Evolutionary conservation across 2,113 vertebrate genomes (phyloP), one percentile per base, ranked within the genome.

Genomic region (Poicephalus meyeri): DNA sequence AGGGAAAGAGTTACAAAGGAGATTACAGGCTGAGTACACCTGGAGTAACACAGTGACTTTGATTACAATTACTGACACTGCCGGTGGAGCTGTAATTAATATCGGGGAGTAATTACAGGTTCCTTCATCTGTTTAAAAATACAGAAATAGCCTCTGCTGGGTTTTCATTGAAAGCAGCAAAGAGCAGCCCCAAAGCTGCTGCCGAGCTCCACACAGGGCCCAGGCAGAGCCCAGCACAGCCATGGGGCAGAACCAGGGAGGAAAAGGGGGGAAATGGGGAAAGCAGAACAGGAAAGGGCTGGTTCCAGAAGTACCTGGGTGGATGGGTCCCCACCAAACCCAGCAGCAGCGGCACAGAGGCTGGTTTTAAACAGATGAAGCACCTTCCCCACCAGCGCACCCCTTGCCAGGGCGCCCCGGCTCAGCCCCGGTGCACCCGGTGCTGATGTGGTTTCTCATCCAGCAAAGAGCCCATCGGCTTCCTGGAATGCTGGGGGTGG

Each of bases 351-450:
- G 9, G 52, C 66, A 26, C 4, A 5, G 66, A 68, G 78, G 58
- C 29, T 80, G 23, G 37, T 78, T 95, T 92, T 56, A 95, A 95
- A 92, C 93, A 86, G 97, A 95, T 91, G 92, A 96, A 95, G 87
- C 20, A 14, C 86, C 74, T n/a, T 53, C 50, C 35, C 31, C 72
- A 12, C 61, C 25, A n/a, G 50, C 14, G 11, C 74, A 47, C 61
- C 49, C 11, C 77, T 61, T 37, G 58, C 65, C 55, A 28, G 64
- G 4, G 13, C 73, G 61, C 16, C 91, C 60, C 16, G 2, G 55
- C 65, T 71, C 28, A 16, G 49, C 28, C 13, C n/a, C 3, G 7
- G 37, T 10, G 11, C 21, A 25, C 69, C 23, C 0, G 13, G 33
- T 35, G 10, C 84, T 33, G 41, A 39, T 14, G 64, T 28, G 39